Evolutionary conservation across 1,140 invertebrate genomes (phyloP).

Genomic region (Halictus rubicundus): DNA sequence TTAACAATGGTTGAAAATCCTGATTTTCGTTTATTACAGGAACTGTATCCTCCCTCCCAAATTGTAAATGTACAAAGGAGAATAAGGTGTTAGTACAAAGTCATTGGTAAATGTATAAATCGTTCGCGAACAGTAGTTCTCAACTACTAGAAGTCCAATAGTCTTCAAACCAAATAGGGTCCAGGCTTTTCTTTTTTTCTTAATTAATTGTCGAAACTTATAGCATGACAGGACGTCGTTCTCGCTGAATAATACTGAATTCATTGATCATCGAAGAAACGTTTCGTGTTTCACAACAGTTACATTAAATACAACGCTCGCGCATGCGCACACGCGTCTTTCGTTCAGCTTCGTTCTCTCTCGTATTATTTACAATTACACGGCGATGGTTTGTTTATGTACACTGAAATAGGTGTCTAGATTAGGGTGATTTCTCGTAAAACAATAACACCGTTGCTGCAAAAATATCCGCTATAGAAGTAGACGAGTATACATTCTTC

Average conservation of each 20-base stretch:
- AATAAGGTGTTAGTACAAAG: background rate
- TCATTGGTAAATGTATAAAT: background rate
- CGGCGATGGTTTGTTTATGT: conserved; percentile 20
- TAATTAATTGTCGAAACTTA: background rate
- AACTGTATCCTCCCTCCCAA: too few relatives aligned
- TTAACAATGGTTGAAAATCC: too few relatives aligned
- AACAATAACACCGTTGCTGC: conserved; percentile 18
- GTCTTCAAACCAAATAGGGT: background rate
- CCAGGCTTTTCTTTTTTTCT: background rate
- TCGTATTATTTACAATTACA: conserved; percentile 39
- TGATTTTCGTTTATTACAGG: background rate
- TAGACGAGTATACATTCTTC: conserved; percentile 5
- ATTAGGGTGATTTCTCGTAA: background rate
- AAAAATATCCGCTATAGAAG: conserved; percentile 28
- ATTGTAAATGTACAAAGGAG: background rate
- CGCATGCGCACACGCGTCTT: background rate
- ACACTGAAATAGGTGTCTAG: conserved; percentile 1
- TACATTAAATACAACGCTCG: background rate
- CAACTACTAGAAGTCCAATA: background rate
- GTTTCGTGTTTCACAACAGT: background rate
- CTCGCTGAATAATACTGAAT: conserved; percentile 2
- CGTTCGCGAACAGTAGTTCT: background rate
- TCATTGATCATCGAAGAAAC: conserved; percentile 8
- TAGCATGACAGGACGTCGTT: background rate
- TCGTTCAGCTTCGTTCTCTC: background rate